Conservation (phyloP, 2,888 invertebrate species). For the Esperia sulphurella region DNA sequence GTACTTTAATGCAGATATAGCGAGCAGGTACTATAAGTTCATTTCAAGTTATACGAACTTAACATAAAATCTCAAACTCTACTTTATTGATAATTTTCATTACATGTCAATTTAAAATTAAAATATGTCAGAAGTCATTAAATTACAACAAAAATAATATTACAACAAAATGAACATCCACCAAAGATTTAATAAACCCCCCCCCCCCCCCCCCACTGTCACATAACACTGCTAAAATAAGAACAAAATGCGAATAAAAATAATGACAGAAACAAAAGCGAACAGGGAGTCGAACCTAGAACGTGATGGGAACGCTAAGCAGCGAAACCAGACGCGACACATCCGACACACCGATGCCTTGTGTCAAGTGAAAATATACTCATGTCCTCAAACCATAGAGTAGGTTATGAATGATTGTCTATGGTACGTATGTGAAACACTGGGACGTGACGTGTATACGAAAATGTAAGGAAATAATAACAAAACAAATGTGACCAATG, state of each 20-base stretch:
- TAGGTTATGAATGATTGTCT: constrained; percentile 18
- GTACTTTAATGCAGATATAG: too few relatives aligned
- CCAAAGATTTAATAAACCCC: constrained; percentile 49
- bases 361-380: constrained; percentile 30
- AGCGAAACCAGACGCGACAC: constrained; percentile 24
- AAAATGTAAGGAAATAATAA: constrained; percentile 42
- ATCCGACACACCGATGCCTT: constrained; percentile 29
- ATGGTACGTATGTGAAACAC: constrained; percentile 37
- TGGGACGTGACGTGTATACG: constrained; percentile 56
- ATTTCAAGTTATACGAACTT: too few relatives aligned
- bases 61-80: too few relatives aligned
- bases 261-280: constrained; percentile 54
- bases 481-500: constrained; percentile 14
- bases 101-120: too few relatives aligned
- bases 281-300: constrained; percentile 52
- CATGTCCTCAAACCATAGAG: constrained; percentile 3
- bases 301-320: constrained; percentile 67
- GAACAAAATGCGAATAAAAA: constrained; percentile 65
- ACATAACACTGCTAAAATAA: constrained; percentile 60
- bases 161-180: constrained; percentile 35
- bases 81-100: too few relatives aligned
- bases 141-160: too few relatives aligned
- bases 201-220: too few relatives aligned
- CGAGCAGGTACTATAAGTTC: too few relatives aligned
- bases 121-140: too few relatives aligned